Conservation (phyloP, 2,113 vertebrate species). For the Crotalus horridus region DNA sequence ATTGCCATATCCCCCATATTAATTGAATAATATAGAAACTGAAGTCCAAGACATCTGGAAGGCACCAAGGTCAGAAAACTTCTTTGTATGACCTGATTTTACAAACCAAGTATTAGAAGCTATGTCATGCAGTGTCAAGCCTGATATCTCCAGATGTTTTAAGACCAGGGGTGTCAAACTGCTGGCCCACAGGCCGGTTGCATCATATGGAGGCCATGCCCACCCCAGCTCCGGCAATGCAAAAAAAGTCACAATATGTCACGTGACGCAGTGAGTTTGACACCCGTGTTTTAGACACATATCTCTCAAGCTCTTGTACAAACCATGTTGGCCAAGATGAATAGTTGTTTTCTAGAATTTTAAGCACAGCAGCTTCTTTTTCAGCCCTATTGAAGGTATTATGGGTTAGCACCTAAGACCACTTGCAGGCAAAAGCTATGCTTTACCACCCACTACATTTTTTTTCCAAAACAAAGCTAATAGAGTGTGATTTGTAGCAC, state of each 20-base stretch:
- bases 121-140: neutral
- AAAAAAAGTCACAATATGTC: too few relatives aligned
- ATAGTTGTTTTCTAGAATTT: neutral
- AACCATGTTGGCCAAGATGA: neutral
- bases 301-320: neutral
- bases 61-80: neutral
- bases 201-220: too few relatives aligned
- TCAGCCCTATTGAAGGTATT: neutral
- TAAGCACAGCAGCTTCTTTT: neutral
- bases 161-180: neutral
- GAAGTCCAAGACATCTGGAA: neutral
- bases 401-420: neutral
- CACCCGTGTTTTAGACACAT: neutral
- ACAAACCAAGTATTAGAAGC: neutral
- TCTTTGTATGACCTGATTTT: neutral
- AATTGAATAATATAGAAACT: neutral
- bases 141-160: neutral
- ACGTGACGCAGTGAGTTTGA: too few relatives aligned
- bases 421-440: neutral
- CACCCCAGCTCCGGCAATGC: too few relatives aligned
- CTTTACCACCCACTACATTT: neutral
- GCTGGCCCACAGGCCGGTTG: too few relatives aligned
- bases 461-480: neutral
- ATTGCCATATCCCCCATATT: neutral
- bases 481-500: neutral